Evolutionary conservation across 2,113 vertebrate species (phyloP).

Genomic region (Fregata magnificens): DNA sequence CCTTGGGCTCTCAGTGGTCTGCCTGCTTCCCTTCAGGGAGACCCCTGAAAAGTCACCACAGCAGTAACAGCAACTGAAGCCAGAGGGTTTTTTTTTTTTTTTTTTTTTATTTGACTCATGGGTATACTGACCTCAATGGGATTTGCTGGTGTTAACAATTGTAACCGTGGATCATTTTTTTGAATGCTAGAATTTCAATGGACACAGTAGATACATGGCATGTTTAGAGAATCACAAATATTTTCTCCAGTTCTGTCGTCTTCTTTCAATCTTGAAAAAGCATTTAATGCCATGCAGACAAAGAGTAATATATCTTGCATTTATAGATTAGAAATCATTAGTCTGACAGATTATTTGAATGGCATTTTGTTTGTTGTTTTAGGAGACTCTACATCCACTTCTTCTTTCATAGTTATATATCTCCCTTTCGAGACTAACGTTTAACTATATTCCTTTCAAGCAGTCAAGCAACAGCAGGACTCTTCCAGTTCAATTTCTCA

Average conservation of each 20-base stretch:
- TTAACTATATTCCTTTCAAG: not conserved
- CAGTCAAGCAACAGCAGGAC: not conserved
- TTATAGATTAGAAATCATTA: not conserved
- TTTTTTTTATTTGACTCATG: not conserved
- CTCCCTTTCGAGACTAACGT: not conserved
- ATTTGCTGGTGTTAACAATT: not conserved
- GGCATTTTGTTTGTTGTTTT: not conserved
- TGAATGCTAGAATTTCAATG: not conserved
- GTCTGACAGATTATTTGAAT: not conserved
- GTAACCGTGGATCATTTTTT: not conserved
- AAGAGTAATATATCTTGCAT: not conserved
- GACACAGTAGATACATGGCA: accelerated
- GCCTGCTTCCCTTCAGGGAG: accelerated
- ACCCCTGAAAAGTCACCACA: not conserved
- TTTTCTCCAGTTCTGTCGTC: not conserved
- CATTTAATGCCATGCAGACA: not conserved
- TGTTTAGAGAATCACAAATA: not conserved
- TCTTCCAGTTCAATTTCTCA: not conserved
- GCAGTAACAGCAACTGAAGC: not conserved
- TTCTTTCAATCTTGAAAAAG: not conserved
- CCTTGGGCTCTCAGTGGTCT: not conserved
- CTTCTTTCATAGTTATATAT: accelerated
- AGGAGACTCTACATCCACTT: not conserved
- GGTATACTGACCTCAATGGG: not conserved
- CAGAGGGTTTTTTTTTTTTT: not conserved